These are phyloP conservation scores for Lithobates sylvaticus DNA, from an alignment of 2,797 vertebrate species.

Conservation along the genomic window DNA sequence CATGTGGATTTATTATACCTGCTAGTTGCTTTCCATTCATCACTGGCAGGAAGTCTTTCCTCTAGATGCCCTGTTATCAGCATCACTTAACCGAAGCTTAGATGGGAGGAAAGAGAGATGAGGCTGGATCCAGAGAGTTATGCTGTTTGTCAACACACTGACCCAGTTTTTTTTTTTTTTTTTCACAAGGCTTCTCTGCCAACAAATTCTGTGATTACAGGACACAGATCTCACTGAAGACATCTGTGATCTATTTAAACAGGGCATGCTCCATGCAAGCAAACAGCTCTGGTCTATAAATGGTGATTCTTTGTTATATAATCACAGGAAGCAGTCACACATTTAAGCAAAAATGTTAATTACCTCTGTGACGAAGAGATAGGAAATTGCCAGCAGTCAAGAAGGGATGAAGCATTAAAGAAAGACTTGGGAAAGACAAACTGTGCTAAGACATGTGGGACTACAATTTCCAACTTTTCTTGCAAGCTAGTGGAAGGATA, in stretches of 20 bases:
- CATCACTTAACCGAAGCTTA: slow-evolving; percentile 20
- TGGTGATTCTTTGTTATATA: slow-evolving; percentile 30
- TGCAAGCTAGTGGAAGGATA: background rate
- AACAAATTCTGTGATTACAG: slow-evolving; percentile 61
- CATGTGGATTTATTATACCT: background rate
- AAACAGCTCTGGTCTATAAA: slow-evolving; percentile 30
- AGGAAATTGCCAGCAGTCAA: background rate
- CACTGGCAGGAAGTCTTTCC: background rate
- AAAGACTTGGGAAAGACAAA: background rate
- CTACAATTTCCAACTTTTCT: background rate
- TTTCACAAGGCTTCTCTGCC: slow-evolving; percentile 55
- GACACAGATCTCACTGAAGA: slow-evolving; percentile 52
- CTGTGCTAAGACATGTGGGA: background rate
- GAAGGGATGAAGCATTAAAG: background rate
- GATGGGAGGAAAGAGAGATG: slow-evolving; percentile 7
- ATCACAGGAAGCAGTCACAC: slow-evolving; percentile 9
- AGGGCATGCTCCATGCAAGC: slow-evolving; percentile 48
- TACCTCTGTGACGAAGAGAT: background rate
- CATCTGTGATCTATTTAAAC: slow-evolving; percentile 60
- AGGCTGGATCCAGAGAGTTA: slow-evolving; percentile 5
- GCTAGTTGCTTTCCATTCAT: background rate
- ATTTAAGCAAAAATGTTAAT: slow-evolving; percentile 21
- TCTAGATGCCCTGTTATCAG: background rate
- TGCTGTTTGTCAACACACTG: slow-evolving; percentile 59
- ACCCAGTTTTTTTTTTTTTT: slow-evolving; percentile 55